Evolutionary conservation across 2,888 invertebrate genomes (phyloP), one percentile per base, ranked within the genome.

Genomic region (Drosophila phalerata): DNA sequence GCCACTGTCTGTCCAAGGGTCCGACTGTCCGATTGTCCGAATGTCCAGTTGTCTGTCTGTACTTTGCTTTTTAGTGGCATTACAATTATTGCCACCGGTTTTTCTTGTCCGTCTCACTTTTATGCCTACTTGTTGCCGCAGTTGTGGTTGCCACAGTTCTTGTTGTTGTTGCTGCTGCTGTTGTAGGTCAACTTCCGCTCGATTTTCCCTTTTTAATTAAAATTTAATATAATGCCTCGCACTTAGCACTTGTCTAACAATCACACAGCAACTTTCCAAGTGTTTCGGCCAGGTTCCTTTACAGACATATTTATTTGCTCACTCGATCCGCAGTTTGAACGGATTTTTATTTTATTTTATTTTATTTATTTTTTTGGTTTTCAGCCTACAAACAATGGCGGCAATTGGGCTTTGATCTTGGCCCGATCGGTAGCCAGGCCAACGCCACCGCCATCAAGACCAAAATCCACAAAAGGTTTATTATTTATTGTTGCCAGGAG

Each of bases 391-490:
- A 88, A 85, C 84, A 85, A 85, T 89, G 86, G 84, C 84, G 84
- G 84, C 71, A 56, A 62, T 43, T 52, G 47, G 67, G 72, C 84
- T 85, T 85, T 85, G 84, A 85, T 85, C 88, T 89, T 73, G 69
- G 60, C 52, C 58, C 72, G 86, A 73, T 84, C 87, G 89, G 83
- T 89, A 89, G 83, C 77, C 69, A 34, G 78, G 58, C 80, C 88
- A 81, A 71, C 89, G 82, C 85, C 87, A 85, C 71, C 79, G 69
- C 79, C 84, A 79, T 74, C 85, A 75, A 77, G 77, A 84, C 70
- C 74, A 87, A 84, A 77, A 87, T 80, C 85, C 85, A 86, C 88
- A 86, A 85, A 86, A 89, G 85, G 89, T 86, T 86, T 86, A 86
- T 86, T 87, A 89, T 87, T 87, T 87, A 87, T 87, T 89, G 88